Base-by-base conservation (phyloP, 2,113 vertebrate species). In the Zootoca vivipara region DNA sequence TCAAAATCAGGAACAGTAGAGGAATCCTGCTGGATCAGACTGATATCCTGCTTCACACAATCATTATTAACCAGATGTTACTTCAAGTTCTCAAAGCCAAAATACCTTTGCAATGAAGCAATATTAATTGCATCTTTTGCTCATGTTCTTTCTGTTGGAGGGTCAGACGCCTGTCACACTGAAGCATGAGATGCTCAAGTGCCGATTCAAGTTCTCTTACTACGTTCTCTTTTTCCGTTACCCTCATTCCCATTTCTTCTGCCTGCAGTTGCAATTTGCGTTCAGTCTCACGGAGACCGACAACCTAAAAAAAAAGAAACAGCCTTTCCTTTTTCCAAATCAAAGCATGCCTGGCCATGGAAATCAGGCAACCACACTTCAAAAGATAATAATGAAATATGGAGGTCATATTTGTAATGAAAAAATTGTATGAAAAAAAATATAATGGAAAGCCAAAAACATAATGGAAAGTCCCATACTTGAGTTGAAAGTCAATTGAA, bases 71-170 rank as follows among this genome's bases (percentile, higher is more conserved):
- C 12, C 62, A 86, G 5, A 46, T 3, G 24, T 5, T 22, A 84
- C 13, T 72, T 1, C 72, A 62, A 35, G 42, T 69, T 0, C 1
- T 18, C 38, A n/a, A 2, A 69, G 91, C 74, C 12, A 64, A 92
- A 81, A 86, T 96, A 98, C 98, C 98, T 97, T 95, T 96, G 88
- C 98, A 96, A 89, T 98, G 90, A 90, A 95, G 94, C 80, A 98
- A 83, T 35, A 99, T 91, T 15, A 97, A 78, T 87, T 98, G 98
- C 81, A 98, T 91, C 94, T 97, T 98, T 93, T 95, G 97, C 84
- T 98, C 98, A 5, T 98, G 96, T 24, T 98, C 97, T 92, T 95
- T 97, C 38, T 97, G 98, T 86, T 98, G 98, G 65, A 98, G 92
- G 1, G 95, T 98, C 82, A 98, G 93, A 89, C 95, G 97, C 73